Conservation (phyloP, 2,113 vertebrate species). For the Vanacampus margaritifer region DNA sequence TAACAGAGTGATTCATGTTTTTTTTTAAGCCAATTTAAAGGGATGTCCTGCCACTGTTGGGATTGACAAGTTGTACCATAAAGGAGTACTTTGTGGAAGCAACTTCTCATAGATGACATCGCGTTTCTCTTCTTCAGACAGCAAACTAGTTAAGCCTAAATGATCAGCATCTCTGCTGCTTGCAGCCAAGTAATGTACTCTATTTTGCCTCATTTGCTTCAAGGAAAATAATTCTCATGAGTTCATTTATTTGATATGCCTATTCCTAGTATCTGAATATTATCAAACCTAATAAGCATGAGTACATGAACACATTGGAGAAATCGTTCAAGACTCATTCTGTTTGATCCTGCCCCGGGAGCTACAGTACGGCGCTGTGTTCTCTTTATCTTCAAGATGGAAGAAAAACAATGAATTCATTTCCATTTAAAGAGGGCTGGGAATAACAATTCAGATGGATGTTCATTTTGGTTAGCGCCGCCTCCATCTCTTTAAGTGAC, state of each 20-base stretch:
- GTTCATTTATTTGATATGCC: neutral
- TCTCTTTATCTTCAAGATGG: constrained; percentile 30
- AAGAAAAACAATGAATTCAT: constrained; percentile 20
- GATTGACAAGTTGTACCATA: too few species aligned
- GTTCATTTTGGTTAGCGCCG: constrained; percentile 4
- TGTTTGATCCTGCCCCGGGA: constrained; percentile 27
- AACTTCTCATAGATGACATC: too few species aligned
- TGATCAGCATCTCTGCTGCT: neutral
- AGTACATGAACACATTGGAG: neutral
- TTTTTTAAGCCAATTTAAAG: neutral
- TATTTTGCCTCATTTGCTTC: neutral
- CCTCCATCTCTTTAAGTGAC: constrained; percentile 10
- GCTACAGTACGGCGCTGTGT: neutral
- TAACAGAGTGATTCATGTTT: neutral
- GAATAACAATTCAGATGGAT: neutral
- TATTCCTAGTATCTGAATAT: neutral
- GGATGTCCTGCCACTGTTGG: too few species aligned
- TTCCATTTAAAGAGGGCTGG: constrained; percentile 23
- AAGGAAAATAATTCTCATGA: neutral
- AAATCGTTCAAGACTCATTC: constrained; percentile 2
- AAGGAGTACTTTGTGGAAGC: too few species aligned
- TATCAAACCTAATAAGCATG: neutral
- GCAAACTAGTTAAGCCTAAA: neutral
- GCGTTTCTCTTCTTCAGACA: too few species aligned
- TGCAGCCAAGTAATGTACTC: neutral